Evolutionary conservation across 1,140 invertebrate species (phyloP), one percentile per base, ranked within the genome.

Genomic region (Macrobrachium nipponense): DNA sequence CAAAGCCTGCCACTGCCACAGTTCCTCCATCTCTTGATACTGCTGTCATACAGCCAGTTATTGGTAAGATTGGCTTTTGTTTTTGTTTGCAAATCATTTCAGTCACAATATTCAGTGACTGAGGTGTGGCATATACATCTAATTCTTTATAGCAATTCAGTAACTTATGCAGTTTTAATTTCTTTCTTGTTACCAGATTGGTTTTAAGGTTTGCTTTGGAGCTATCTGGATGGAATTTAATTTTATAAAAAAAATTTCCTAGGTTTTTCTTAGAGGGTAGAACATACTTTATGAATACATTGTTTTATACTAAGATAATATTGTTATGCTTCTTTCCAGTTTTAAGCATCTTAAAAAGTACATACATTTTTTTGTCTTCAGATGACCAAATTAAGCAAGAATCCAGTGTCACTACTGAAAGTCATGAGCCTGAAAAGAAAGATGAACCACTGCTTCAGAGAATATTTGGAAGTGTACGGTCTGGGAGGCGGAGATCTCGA

Each of bases 381-480:
- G 70, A 36, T 73, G 23, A 68, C 15, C 44, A 75, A 36, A 11
- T 20, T 8, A 36, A 20, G 15, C 17, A 20, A 27, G 80, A 82
- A 44, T 11, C 23, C 15, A 27, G 59, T 8, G 15, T 10, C 17
- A 36, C n/a, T 7, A 36, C 80, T 8, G 75, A 80, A 43, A 73
- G 78, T 20, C 58, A 82, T n/a, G 68, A 85, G 36, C 75, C 72
- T 51, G 87, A 88, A 23, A 82, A 87, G 75, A 64, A 77, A 59
- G 85, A 89, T 18, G 87, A 88, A 66, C 82, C 87, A 1, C 64
- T 88, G 4, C 62, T 87, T 27, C 78, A 81, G 59, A 80, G 85
- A 18, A 68, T 89, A 8, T 89, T 89, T 80, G 88, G 88, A 20
- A 84, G 82, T 20, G 86, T 85, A 51, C 64, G 81, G 18, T 82